These are phyloP conservation scores for Pseudomyrmex concolor DNA, from an alignment of 1,140 invertebrate genomes.

Conservation along the genomic window DNA sequence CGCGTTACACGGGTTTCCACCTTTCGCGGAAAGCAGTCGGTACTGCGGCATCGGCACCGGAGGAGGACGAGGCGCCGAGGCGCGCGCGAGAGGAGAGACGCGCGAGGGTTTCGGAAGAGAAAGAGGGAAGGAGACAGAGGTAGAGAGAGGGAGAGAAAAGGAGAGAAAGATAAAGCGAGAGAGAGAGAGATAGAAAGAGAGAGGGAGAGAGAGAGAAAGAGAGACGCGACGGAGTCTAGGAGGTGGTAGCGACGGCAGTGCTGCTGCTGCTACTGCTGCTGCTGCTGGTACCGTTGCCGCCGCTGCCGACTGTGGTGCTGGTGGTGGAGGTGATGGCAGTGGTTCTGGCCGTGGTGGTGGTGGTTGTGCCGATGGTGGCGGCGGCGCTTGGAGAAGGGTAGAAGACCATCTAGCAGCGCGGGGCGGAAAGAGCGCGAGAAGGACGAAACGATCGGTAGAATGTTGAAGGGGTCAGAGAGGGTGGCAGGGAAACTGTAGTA, in stretches of 20 bases:
- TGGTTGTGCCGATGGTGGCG: conserved; percentile 39
- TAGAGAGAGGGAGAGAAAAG: background rate
- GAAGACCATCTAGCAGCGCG: conserved; percentile 10
- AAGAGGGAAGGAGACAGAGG: background rate
- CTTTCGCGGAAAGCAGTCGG: conserved; percentile 59
- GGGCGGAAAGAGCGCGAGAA: conserved; percentile 13
- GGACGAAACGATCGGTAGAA: conserved; percentile 17
- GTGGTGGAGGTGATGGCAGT: conserved; percentile 36
- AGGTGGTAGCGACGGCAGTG: conserved; percentile 53
- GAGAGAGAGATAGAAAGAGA: background rate
- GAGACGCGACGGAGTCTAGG: conserved; percentile 26
- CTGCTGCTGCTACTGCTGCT: conserved; percentile 41
- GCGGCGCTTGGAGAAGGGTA: conserved; percentile 15
- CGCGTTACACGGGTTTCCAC: conserved; percentile 62
- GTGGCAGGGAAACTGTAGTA: background rate
- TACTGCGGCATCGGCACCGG: conserved; percentile 71
- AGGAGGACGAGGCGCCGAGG: conserved; percentile 13
- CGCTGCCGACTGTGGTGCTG: conserved; percentile 29
- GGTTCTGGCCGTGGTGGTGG: conserved; percentile 27
- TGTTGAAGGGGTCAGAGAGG: conserved; percentile 8
- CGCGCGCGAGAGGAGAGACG: conserved; percentile 39
- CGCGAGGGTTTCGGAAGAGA: background rate
- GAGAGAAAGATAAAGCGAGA: background rate
- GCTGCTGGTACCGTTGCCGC: conserved; percentile 7
- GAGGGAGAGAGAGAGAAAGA: conserved; percentile 20